Evolutionary conservation across 1,140 invertebrate genomes (phyloP), one percentile per base, ranked within the genome.

Genomic region (Rhysida immarginata): DNA sequence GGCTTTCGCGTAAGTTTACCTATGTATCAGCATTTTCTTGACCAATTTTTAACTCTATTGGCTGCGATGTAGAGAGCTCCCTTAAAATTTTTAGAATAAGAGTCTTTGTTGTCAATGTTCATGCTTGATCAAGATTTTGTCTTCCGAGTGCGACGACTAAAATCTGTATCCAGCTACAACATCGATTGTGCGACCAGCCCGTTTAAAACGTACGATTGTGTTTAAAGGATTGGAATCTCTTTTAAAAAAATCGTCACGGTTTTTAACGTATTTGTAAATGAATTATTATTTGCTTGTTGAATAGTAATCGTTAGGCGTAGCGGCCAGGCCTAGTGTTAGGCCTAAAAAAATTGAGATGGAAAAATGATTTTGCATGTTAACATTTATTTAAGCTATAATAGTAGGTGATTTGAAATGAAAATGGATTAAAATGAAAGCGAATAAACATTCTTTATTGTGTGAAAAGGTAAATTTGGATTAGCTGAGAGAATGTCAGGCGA

Each of bases 401-500:
- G 29, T 5, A 35, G 5, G 29, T 5, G 29, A 35, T 35, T 35
- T 35, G 29, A 8, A 35, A 16, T 35, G 29, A 16, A 35, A 16
- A 35, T 16, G 29, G 16, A 16, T 16, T 8, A 16, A 16, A 5
- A 16, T 35, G 29, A 5, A 35, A 16, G 5, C 5, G 5, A 35
- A 8, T 35, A 8, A 5, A 8, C 5, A 35, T 35, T 5, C 16
- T 5, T 16, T 35, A 8, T 35, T 16, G 29, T 35, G 5, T 16
- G 5, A 5, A 16, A 8, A 35, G 29, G 29, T 35, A 8, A 8
- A 35, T 35, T 35, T 5, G 29, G 29, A 16, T 35, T 11, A 5
- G 44, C 44, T 20, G 18, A 11, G 5, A 52, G 20, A 20, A 56
- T 56, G 55, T 56, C 55, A 5, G 48, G 55, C 50, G 55, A 56